Base-by-base conservation (phyloP, 2,797 vertebrate species). In the Epinephelus malabaricus region DNA sequence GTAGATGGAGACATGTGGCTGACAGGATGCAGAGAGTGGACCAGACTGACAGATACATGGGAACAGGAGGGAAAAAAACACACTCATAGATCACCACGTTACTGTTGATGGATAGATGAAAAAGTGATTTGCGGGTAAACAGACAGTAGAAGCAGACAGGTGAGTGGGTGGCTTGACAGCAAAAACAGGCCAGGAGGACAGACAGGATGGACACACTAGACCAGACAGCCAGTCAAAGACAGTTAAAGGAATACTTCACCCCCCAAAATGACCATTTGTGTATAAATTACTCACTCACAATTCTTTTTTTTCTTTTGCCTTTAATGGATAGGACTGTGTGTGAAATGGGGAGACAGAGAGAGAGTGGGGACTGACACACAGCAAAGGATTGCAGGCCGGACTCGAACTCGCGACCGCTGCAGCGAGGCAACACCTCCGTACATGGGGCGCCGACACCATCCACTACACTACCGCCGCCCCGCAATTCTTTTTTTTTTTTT, bases 1-100 rank as follows among this genome's bases (percentile, higher is more conserved):
- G 64, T 27, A 63, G 79, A 89, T 21, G 59, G 77, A 82, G 73
- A 85, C 78, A 54, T 63, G 46, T 62, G 62, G 82, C 73, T 82
- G 86, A 76, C 78, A 54, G 73, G 84, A 85, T 11, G 58, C 82
- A 72, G 79, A 68, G 58, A 55, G 62, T 64, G 40, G 75, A 74
- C 40, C 69, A 38, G 73, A 77, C 67, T 71, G 85, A 87, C 84
- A 79, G 86, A 56, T 47, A 55, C 62, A 79, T 15, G 43, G 61
- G 30, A 77, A 70, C 40, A 60, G 45, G 49, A 78, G 43, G 40
- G 46, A 61, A 68, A 63, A 72, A 34, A 34, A 34, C 34, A 8
- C 23, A 50, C 63, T 43, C 25, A 12, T 13, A 71, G 61, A 73
- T 72, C 65, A 34, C 53, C 50, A 34, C 13, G 58, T 46, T 61